A percentile compares a stretch with the other conserved stretches of the same genome.
These are phyloP conservation scores for Sebastes fasciatus DNA, from an alignment of 2,113 vertebrate species.

Conservation along the genomic window DNA sequence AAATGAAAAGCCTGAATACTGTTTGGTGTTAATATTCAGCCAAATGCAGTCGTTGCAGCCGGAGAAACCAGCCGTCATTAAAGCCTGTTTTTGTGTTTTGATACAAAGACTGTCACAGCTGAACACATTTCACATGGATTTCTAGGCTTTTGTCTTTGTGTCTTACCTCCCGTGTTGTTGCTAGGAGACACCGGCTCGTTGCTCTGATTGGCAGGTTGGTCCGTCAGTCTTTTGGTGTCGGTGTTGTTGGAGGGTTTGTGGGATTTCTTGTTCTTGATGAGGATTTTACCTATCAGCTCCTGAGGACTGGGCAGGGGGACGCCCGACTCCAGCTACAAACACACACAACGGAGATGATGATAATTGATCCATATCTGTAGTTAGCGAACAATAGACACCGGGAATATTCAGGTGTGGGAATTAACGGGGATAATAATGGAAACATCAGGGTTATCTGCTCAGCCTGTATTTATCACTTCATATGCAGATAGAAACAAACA, in stretches of 20 bases:
- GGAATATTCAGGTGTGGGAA: not conserved
- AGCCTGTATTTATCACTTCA: no score
- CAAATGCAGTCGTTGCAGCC: not conserved
- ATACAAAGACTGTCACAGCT: conserved; percentile 22
- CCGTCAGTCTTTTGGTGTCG: conserved; percentile 91
- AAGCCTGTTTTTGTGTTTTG: not conserved
- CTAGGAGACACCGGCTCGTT: conserved; percentile 93
- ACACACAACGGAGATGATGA: conserved; percentile 4
- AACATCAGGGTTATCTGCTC: no score
- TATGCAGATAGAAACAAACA: no score
- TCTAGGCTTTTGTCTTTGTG: conserved; percentile 52
- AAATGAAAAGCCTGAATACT: not conserved
- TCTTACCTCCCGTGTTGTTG: conserved; percentile 87
- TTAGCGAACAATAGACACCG: not conserved
- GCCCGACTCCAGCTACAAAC: conserved; percentile 90
- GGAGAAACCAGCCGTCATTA: not conserved
- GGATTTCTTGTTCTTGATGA: conserved; percentile 99
- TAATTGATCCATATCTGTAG: rapidly evolving
- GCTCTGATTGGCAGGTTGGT: conserved; percentile 94
- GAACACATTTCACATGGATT: conserved; percentile 41
- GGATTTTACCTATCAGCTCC: conserved; percentile 97
- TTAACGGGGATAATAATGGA: no score
- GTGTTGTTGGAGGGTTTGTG: conserved; percentile 92
- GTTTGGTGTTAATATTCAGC: not conserved
- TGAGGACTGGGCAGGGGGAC: conserved; percentile 94